A percentile compares a stretch with the other conserved stretches of the same genome.
Evolutionary conservation across 2,888 invertebrate genomes (phyloP).

Genomic region (Lamellibrachia columna): DNA sequence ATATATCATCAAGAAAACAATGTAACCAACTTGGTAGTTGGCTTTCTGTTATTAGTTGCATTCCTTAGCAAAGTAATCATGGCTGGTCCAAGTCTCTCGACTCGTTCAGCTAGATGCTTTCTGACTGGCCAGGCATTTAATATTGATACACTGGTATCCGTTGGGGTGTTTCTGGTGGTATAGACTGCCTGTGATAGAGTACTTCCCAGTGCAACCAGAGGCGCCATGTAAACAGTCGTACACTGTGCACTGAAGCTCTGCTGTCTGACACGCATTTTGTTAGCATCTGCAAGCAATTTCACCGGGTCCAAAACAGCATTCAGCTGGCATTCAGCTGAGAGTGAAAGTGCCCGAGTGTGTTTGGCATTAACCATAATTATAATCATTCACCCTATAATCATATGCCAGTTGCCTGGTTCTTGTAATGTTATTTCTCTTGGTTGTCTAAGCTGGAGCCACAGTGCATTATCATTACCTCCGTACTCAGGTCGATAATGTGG

Average conservation of each 20-base stretch:
- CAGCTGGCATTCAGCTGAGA: not conserved
- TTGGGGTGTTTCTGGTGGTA: not conserved
- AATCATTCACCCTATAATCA: not conserved
- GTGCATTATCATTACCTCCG: not conserved
- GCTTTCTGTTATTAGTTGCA: not conserved
- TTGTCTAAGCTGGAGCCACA: not conserved
- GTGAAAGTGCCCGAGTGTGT: not conserved
- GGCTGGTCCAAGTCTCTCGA: not conserved
- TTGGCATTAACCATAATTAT: not conserved
- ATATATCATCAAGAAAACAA: not conserved
- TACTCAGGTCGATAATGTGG: not conserved
- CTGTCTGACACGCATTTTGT: not conserved
- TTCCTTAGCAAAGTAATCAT: not conserved
- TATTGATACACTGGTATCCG: not conserved
- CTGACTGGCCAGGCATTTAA: not conserved
- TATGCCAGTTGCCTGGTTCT: not conserved
- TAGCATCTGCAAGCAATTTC: conserved; percentile 1
- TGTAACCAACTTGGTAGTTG: not conserved
- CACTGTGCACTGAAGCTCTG: not conserved
- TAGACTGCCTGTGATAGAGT: not conserved
- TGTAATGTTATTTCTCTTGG: not conserved
- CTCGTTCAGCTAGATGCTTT: not conserved
- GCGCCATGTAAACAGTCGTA: not conserved
- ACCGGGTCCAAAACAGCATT: not conserved
- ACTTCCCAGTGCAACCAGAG: not conserved